Evolutionary conservation across 2,888 invertebrate species (phyloP), one percentile per base, ranked within the genome.

Genomic region (Calliscelio sp.): DNA sequence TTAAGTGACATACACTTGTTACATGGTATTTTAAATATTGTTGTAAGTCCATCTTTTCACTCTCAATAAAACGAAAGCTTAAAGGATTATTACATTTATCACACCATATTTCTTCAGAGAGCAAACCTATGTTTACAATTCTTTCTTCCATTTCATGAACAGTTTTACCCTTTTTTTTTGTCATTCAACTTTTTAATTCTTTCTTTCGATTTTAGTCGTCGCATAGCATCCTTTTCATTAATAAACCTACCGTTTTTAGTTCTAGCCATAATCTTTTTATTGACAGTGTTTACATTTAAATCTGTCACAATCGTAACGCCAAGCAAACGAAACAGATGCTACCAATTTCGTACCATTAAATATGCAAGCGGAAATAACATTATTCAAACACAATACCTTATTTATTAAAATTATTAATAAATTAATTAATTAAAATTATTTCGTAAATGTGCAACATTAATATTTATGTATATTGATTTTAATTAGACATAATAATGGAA

Each of bases 61-160:
- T 16, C 3, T 49, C 49, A 49, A 49, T 49, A 14, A 4, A 10
- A 16, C 49, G 49, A 14, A 49, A 49, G 18, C 49, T 49, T 3
- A 49, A 20, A 49, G 49, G 49, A 49, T 5, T 44, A 44, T 44
- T 44, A n/a, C 44, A 49, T 8, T 10, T 14, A 11, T 49, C 49
- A 22, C 49, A 49, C 49, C 49, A 49, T 20, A 49, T 49, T 49
- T 49, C 49, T 49, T 49, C 20, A 16, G 49, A 3, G 49, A 49
- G 49, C 18, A 49, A 49, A 49, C 49, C 18, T 49, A 49, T 16
- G 20, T 49, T 16, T 5, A 49, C 18, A 2, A 49, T 18, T 22
- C 49, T 49, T 4, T 49, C 49, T 11, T 49, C 18, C 2, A 49
- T 14, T 18, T 49, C 22, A 49, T 7, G 16, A 16, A 44, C 44